These are phyloP conservation scores for Chrysotoxum bicinctum DNA, from an alignment of 2,888 invertebrate genomes.

Conservation along the genomic window DNA sequence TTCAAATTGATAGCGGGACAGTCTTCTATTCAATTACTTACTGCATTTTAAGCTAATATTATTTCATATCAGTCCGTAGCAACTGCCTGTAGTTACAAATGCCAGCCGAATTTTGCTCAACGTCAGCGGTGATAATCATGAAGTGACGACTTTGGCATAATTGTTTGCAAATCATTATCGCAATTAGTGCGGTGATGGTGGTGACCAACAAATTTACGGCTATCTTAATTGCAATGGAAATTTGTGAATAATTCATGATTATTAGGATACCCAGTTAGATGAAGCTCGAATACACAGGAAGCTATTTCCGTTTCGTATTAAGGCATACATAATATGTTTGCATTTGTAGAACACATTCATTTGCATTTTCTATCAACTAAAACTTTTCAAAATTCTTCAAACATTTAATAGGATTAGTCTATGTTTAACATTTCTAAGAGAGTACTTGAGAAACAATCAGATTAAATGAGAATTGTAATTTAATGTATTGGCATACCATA, in stretches of 20 bases:
- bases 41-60: slow-evolving; percentile 28
- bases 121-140: not conserved
- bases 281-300: not conserved
- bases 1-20: slow-evolving; percentile 3
- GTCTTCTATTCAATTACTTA: slow-evolving; percentile 21
- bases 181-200: not conserved
- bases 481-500: too few relatives aligned
- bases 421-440: too few relatives aligned
- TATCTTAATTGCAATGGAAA: not conserved
- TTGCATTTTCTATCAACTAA: too few relatives aligned
- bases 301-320: too few relatives aligned
- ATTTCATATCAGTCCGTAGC: slow-evolving; percentile 35
- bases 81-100: not conserved
- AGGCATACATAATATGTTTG: too few relatives aligned
- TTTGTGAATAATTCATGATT: not conserved
- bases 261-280: not conserved
- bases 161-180: not conserved
- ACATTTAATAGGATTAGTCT: too few relatives aligned
- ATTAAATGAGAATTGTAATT: too few relatives aligned
- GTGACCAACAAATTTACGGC: not conserved
- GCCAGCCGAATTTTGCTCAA: not conserved
- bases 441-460: too few relatives aligned
- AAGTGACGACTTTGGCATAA: not conserved
- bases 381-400: too few relatives aligned
- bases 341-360: too few relatives aligned